phyloP scores from a whole-genome alignment of 2,113 vertebrate species.

The Raja brachyura region DNA sequence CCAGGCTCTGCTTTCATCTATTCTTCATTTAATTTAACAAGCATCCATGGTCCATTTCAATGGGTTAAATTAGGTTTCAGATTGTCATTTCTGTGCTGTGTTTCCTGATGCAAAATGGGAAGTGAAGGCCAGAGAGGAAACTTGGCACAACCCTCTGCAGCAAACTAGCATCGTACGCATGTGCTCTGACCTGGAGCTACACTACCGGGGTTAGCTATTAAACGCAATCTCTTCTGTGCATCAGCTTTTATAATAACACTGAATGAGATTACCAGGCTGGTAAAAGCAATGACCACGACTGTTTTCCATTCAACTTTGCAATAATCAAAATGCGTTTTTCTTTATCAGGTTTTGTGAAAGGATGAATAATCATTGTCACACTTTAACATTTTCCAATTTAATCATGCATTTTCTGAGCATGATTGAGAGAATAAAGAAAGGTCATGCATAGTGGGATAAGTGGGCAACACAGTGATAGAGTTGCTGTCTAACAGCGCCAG shows the following conservation, averaged over 20 bases:
- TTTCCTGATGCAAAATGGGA: neutral
- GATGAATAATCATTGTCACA: neutral
- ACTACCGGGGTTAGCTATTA: neutral
- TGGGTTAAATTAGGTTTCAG: slow-evolving; percentile 2
- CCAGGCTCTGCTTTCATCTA: neutral
- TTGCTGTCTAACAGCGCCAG: too few relatives aligned
- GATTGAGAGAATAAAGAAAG: too few relatives aligned
- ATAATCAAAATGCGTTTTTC: neutral
- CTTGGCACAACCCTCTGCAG: neutral
- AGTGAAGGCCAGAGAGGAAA: neutral
- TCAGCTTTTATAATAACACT: neutral
- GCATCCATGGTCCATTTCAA: neutral
- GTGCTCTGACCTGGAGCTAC: neutral
- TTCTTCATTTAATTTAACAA: neutral
- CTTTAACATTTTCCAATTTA: neutral
- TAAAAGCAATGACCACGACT: neutral
- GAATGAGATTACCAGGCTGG: neutral
- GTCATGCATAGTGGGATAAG: too few relatives aligned
- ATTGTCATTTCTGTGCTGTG: neutral
- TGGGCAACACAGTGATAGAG: too few relatives aligned
- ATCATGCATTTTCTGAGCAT: too few relatives aligned
- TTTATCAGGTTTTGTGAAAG: neutral
- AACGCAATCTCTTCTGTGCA: slow-evolving; percentile 8
- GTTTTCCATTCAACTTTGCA: neutral
- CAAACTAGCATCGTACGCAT: neutral